Base-by-base conservation (phyloP, 1,140 invertebrate genomes). In the Tachypleus tridentatus region DNA sequence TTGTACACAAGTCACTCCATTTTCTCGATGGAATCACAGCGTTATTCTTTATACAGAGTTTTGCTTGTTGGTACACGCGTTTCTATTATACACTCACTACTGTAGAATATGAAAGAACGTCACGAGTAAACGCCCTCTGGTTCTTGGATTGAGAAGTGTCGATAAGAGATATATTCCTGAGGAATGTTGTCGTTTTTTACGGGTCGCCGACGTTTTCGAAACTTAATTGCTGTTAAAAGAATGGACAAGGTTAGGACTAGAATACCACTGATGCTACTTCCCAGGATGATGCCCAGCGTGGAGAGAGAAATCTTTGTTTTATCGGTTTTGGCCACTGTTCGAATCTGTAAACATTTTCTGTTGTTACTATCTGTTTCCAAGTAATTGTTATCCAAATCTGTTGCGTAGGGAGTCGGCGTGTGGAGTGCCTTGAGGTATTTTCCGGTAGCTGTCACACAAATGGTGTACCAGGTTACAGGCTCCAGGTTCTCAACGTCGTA, bases 401-500 rank as follows among this genome's bases (percentile, higher is more conserved):
- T 65, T 8, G 67, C 69, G 54, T 72, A 71, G 29, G 70, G 63
- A 47, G 69, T 69, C 5, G 70, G 68, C 58, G 70, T 71, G 4
- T 61, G 60, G n/a, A 68, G 51, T 11, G 72, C 62, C 29, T 69
- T 66, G 11, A 73, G 61, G 81, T 86, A 86, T 75, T 85, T 86
- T 62, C 87, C 87, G 49, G 89, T 78, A 4, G 88, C 89, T 64
- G 90, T 79, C 47, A 93, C 87, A 76, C 91, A 94, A 70, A 94
- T 86, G 61, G 85, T 81, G 77, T 94, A 94, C 53, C 83, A 81
- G 0, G 87, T 88, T 72, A 86, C 87, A 1, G 90, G 84, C 62
- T 80, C 82, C 61, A 94, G 78, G 70, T 84, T 82, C 48, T 82
- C 82, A 57, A 94, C 77, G 75, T 85, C 85, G 51, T 86, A 84